phyloP scores from a whole-genome alignment of 1,140 invertebrate species.

The Achroia grisella region DNA sequence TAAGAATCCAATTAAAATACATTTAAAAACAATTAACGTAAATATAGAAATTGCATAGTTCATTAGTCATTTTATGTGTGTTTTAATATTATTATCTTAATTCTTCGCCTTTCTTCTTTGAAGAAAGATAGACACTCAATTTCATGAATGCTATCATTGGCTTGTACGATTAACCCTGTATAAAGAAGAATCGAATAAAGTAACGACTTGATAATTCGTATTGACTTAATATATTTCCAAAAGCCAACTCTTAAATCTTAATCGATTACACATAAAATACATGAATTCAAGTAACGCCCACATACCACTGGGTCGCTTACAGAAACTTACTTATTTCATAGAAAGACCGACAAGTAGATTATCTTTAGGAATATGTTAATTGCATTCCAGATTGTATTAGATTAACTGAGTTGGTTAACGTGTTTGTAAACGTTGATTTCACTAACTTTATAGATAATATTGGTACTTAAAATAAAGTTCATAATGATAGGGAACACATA shows the following conservation, averaged over 20 bases:
- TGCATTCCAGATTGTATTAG: slow-evolving; percentile 8
- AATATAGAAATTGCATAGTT: too few species aligned
- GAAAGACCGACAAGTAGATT: slow-evolving; percentile 7
- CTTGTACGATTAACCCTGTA: too few species aligned
- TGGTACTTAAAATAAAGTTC: too few species aligned
- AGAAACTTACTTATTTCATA: slow-evolving; percentile 13
- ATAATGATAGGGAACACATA: too few species aligned
- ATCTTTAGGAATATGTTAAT: slow-evolving; percentile 13
- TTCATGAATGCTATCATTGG: too few species aligned
- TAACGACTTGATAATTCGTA: slow-evolving; percentile 3
- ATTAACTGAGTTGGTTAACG: not conserved
- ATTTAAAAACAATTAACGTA: too few species aligned
- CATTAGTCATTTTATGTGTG: too few species aligned
- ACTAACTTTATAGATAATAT: not conserved
- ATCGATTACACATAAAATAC: slow-evolving; percentile 7
- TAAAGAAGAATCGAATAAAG: slow-evolving; percentile 1
- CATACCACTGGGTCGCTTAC: slow-evolving; percentile 4
- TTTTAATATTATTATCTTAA: too few species aligned
- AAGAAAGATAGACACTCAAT: too few species aligned
- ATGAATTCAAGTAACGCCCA: slow-evolving; percentile 2
- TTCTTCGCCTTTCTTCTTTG: too few species aligned
- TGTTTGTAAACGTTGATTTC: not conserved
- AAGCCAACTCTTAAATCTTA: slow-evolving; percentile 4
- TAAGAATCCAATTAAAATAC: too few species aligned
- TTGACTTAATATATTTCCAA: not conserved